phyloP scores from a whole-genome alignment of 2,113 vertebrate species.

The Gracilinanus agilis region DNA sequence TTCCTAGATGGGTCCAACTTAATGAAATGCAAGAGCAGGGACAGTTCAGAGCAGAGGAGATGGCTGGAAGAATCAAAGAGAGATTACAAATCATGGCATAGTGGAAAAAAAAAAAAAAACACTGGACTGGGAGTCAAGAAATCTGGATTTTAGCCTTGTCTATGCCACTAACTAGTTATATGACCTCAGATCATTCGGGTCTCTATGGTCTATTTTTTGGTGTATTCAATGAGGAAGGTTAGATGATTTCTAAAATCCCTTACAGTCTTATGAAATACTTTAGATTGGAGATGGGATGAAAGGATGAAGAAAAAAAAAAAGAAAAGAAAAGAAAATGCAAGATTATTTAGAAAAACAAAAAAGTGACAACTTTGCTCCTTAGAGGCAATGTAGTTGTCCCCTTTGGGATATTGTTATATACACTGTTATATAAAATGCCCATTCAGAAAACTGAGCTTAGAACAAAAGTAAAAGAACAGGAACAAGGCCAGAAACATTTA shows the following conservation, averaged over 20 bases:
- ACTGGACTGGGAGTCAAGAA: constrained; percentile 3
- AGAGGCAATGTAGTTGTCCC: not conserved
- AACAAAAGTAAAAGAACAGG: not conserved
- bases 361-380: not conserved
- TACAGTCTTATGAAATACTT: constrained; percentile 12
- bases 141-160: not conserved
- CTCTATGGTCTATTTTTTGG: not conserved
- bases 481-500: constrained; percentile 27
- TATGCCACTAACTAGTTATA: not conserved
- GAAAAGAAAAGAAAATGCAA: constrained; percentile 11
- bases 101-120: constrained; percentile 1
- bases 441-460: constrained; percentile 8
- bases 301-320: not conserved
- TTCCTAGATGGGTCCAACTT: constrained; percentile 7
- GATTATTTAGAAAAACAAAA: constrained; percentile 16
- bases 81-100: constrained; percentile 8
- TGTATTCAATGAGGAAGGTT: not conserved
- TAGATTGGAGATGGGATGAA: not conserved
- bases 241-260: not conserved
- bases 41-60: constrained; percentile 6
- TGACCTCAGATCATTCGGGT: not conserved
- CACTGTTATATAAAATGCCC: not conserved
- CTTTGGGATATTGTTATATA: constrained; percentile 6
- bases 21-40: constrained; percentile 7
- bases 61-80: constrained; percentile 7